A percentile compares a stretch with the other conserved stretches of the same genome.
Conservation (phyloP, 2,888 invertebrate genomes). For the Rhagonycha lutea region DNA sequence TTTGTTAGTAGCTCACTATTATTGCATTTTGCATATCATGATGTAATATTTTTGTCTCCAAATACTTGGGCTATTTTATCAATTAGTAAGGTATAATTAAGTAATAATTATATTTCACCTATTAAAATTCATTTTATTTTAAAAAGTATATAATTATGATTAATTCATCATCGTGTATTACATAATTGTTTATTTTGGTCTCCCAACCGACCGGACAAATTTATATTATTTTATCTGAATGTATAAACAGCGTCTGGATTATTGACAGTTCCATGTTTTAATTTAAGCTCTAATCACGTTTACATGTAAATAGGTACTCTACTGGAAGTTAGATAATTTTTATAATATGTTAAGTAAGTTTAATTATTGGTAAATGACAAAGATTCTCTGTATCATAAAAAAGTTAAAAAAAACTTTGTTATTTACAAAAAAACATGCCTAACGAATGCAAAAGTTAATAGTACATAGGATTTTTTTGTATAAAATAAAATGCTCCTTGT, state of each 20-base stretch:
- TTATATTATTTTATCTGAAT: neutral
- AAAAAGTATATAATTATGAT: neutral
- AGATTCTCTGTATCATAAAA: neutral
- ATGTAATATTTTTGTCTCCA: neutral
- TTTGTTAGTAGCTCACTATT: neutral
- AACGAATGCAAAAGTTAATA: neutral
- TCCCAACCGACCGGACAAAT: neutral
- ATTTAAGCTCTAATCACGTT: neutral
- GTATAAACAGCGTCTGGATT: neutral
- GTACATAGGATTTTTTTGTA: neutral
- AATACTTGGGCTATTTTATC: neutral
- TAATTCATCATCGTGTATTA: neutral
- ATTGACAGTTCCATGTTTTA: neutral
- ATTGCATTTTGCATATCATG: neutral
- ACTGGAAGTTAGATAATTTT: conserved; percentile 1
- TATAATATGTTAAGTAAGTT: conserved; percentile 3
- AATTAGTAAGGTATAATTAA: neutral
- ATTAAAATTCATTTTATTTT: neutral
- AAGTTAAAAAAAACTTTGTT: neutral
- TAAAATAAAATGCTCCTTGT: neutral
- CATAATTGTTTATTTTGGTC: neutral
- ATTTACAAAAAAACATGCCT: neutral
- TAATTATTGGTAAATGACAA: neutral
- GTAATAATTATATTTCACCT: neutral
- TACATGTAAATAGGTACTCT: neutral